These are phyloP conservation scores for Halisarca cf. caerulea DNA, from an alignment of 37 sponge, comb jelly and placozoan species.

Conservation along the genomic window DNA sequence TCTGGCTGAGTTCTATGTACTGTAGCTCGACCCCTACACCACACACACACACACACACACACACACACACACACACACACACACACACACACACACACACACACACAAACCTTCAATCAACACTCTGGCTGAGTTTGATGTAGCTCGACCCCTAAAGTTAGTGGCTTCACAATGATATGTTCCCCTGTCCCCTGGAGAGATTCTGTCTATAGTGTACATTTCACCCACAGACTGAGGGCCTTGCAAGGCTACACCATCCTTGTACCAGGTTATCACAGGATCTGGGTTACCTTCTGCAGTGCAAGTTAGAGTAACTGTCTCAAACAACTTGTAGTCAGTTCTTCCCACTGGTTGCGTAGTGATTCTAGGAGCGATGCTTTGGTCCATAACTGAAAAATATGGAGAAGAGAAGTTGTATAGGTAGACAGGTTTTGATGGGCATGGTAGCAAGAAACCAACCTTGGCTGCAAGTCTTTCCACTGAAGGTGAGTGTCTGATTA, in stretches of 20 bases:
- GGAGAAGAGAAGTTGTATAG: neutral
- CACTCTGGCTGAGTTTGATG: neutral
- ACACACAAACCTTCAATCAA: neutral
- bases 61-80: neutral
- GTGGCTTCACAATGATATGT: conserved; percentile 18
- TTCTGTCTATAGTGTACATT: neutral
- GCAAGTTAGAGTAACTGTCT: neutral
- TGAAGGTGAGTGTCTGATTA: neutral
- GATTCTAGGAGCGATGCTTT: neutral
- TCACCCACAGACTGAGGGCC: neutral
- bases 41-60: conserved; percentile 18
- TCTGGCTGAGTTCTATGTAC: neutral
- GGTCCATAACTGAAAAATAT: neutral
- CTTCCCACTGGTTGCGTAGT: neutral
- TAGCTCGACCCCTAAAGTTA: neutral
- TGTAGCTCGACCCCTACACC: neutral
- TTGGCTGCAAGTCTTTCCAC: neutral
- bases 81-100: neutral
- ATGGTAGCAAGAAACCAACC: too few relatives aligned
- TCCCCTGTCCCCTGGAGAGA: conserved; percentile 15
- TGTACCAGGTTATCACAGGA: conserved; percentile 20
- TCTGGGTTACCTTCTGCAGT: conserved; percentile 10
- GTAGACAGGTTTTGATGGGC: too few relatives aligned
- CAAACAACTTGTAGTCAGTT: neutral
- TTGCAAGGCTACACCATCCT: neutral